Base-by-base conservation (phyloP, 2,888 invertebrate species). In the Lithophane leautieri region DNA sequence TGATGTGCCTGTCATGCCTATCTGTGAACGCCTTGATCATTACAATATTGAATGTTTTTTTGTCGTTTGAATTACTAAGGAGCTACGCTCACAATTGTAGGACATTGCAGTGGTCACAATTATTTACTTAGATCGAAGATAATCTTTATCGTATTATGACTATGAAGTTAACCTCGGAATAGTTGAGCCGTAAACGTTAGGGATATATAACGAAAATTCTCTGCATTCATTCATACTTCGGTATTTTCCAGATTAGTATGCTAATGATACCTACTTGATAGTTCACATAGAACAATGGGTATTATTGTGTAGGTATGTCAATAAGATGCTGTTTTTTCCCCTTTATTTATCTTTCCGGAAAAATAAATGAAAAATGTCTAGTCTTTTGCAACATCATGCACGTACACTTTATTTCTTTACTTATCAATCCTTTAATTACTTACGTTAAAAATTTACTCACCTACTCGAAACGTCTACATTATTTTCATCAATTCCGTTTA, bases 211-310 rank as follows among this genome's bases (percentile, higher is more conserved):
- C 16, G 60, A 54, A 1, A n/a, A 54, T 42, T 56, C 22, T 62
- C 62, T 8, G 25, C 34, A 50, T 62, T 42, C 22, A 34, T 52
- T 50, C 22, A 73, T 65, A 16, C 8, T 6, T 58, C 34, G n/a
- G 28, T 77, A 28, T 66, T 62, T 34, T 25, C 52, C n/a, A 62
- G 56, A n/a, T 71, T 40, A 11, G 2, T 79, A 62, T 77, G 72
- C 34, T 78, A 65, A 65, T 65, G 11, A 19, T 66, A 52, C 58
- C 52, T 65, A 52, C 58, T 65, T 80, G 40, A 80, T 80, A 65
- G 19, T 72, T 73, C 50, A 60, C 58, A 78, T 47, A 54, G 22
- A 78, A 78, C 65, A 78, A 65, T 80, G 60, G 58, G 19, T 44
- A 63, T 58, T 56, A 63, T 34, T 44, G 22, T 69, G n/a, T 28